These are phyloP conservation scores for Gonatopus flavifemur DNA, from an alignment of 1,140 invertebrate genomes.

Conservation along the genomic window DNA sequence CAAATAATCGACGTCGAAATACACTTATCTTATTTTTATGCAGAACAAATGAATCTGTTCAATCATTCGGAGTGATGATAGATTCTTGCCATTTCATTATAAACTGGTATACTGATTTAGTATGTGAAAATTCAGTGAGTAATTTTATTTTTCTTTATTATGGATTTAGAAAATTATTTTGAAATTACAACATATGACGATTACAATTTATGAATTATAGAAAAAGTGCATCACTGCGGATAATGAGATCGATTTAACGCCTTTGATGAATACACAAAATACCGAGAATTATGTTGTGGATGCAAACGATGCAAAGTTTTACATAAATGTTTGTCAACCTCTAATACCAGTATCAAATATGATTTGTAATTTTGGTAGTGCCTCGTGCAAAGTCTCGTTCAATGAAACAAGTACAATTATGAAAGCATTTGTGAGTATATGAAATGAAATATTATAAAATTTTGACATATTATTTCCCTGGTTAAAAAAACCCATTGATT, in stretches of 20 bases:
- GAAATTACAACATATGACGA: not conserved
- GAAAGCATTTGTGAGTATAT: conserved; percentile 53
- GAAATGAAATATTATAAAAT: conserved; percentile 3
- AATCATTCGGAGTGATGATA: conserved; percentile 50
- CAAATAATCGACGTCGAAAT: conserved; percentile 36
- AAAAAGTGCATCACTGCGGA: conserved; percentile 37
- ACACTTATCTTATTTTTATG: conserved; percentile 60
- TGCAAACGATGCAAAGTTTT: conserved; percentile 40
- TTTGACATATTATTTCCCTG: too few species aligned
- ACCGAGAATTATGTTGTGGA: conserved; percentile 55
- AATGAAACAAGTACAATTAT: conserved; percentile 35
- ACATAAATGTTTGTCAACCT: conserved; percentile 59
- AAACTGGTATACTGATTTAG: conserved; percentile 53
- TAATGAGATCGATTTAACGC: conserved; percentile 48
- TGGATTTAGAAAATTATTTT: not conserved
- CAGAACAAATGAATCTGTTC: conserved; percentile 40
- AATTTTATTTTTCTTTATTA: conserved; percentile 11
- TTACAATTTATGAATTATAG: conserved; percentile 18
- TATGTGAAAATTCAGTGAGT: conserved; percentile 52
- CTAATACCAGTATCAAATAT: conserved; percentile 53
- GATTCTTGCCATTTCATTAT: conserved; percentile 55
- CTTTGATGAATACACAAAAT: conserved; percentile 49
- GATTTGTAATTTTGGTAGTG: conserved; percentile 55
- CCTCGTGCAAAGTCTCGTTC: conserved; percentile 52
- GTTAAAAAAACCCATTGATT: too few species aligned